phyloP scores from a whole-genome alignment of 2,888 invertebrate genomes.

The Scrobipalpa costella region DNA sequence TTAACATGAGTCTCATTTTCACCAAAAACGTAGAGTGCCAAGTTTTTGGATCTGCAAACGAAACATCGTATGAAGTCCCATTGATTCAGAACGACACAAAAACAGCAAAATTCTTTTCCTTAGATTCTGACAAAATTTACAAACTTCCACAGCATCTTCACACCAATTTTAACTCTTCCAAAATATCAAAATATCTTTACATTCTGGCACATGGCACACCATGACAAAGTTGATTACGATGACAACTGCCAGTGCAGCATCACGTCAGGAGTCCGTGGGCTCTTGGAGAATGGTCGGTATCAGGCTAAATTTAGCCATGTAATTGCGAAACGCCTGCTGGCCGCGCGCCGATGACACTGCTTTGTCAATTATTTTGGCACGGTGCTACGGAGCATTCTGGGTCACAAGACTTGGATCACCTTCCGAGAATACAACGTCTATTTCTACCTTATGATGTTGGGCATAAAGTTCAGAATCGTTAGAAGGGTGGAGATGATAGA shows the following conservation, averaged over 20 bases:
- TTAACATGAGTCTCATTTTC: background rate
- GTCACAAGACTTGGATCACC: slow-evolving; percentile 50
- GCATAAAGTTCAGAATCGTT: background rate
- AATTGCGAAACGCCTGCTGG: slow-evolving; percentile 74
- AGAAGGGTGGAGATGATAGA: background rate
- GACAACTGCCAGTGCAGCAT: slow-evolving; percentile 3
- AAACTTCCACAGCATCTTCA: background rate
- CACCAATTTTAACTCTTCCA: background rate
- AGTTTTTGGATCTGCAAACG: background rate
- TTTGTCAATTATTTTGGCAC: slow-evolving; percentile 77
- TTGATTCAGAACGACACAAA: no score
- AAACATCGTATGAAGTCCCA: background rate
- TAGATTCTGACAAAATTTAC: no score
- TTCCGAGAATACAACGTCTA: background rate
- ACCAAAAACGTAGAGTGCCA: background rate
- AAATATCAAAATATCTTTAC: slow-evolving; percentile 2
- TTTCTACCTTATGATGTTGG: background rate
- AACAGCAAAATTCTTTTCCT: no score
- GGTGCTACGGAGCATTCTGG: slow-evolving; percentile 67
- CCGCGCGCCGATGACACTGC: slow-evolving; percentile 66
- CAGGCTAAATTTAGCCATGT: slow-evolving; percentile 57
- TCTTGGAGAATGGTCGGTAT: slow-evolving; percentile 14
- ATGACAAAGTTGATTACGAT: slow-evolving; percentile 8
- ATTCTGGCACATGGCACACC: background rate
- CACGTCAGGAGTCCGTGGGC: slow-evolving; percentile 2